phyloP scores from a whole-genome alignment of 1,140 invertebrate genomes.

The Meloidogyne hapla region DNA sequence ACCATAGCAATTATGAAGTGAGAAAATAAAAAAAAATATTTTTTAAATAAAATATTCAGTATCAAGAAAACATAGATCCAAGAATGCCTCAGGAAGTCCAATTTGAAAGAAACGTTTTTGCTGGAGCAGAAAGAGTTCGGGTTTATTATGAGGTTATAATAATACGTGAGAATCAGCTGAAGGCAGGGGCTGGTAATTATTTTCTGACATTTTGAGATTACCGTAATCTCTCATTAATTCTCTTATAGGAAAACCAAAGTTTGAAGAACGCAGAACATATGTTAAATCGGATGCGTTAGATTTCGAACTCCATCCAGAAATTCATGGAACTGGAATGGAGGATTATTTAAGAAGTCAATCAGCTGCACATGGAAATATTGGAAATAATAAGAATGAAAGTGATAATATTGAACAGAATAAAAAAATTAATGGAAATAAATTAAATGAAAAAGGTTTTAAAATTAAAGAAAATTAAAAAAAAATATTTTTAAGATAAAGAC shows the following conservation, averaged over 20 bases:
- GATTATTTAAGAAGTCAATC: background rate
- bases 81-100: conserved; percentile 42
- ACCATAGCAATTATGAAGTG: no score
- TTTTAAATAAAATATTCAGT: background rate
- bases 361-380: no score
- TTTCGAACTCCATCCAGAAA: conserved; percentile 25
- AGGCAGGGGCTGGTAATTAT: background rate
- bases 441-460: background rate
- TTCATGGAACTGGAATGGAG: background rate
- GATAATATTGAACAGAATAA: background rate
- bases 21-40: background rate
- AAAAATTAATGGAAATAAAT: background rate
- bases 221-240: background rate
- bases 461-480: background rate
- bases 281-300: conserved; percentile 13
- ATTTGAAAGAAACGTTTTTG: conserved; percentile 45
- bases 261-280: conserved; percentile 8
- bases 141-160: conserved; percentile 24
- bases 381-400: background rate
- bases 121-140: conserved; percentile 30
- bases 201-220: background rate
- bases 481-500: background rate
- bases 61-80: background rate
- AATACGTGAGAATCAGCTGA: conserved; percentile 20
- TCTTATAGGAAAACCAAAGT: conserved; percentile 25